These are phyloP conservation scores for Frankliniella fusca DNA, from an alignment of 2,888 invertebrate genomes.

Conservation along the genomic window DNA sequence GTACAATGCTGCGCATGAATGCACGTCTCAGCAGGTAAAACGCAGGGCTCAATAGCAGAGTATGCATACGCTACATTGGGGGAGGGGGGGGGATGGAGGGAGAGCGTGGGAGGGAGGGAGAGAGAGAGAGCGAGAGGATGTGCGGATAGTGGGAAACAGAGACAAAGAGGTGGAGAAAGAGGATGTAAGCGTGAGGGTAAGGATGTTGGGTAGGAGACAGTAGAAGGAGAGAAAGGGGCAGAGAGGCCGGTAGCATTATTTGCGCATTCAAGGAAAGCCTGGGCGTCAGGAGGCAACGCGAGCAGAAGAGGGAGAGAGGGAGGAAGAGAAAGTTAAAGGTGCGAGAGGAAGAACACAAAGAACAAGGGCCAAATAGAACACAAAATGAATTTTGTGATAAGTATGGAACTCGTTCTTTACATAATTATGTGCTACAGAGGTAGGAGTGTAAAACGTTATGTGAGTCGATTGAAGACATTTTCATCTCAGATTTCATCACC, in stretches of 20 bases:
- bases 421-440: too few relatives aligned
- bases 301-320: neutral
- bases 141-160: too few relatives aligned
- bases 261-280: neutral
- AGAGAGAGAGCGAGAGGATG: neutral
- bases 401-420: too few relatives aligned
- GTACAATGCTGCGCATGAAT: slow-evolving; percentile 20
- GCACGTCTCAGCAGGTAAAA: slow-evolving; percentile 15
- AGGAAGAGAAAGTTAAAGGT: neutral
- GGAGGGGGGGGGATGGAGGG: neutral
- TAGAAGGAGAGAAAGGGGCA: neutral
- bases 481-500: too few relatives aligned
- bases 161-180: too few relatives aligned
- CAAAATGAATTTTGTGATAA: too few relatives aligned
- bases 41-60: neutral
- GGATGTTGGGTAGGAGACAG: neutral
- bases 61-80: neutral
- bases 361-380: neutral
- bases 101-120: neutral
- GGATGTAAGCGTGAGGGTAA: too few relatives aligned
- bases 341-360: neutral
- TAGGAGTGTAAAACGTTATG: too few relatives aligned
- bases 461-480: too few relatives aligned
- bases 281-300: neutral
- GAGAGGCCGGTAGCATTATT: slow-evolving; percentile 4